phyloP scores from a whole-genome alignment of 2,797 vertebrate genomes.

The Aselliscus stoliczkanus region DNA sequence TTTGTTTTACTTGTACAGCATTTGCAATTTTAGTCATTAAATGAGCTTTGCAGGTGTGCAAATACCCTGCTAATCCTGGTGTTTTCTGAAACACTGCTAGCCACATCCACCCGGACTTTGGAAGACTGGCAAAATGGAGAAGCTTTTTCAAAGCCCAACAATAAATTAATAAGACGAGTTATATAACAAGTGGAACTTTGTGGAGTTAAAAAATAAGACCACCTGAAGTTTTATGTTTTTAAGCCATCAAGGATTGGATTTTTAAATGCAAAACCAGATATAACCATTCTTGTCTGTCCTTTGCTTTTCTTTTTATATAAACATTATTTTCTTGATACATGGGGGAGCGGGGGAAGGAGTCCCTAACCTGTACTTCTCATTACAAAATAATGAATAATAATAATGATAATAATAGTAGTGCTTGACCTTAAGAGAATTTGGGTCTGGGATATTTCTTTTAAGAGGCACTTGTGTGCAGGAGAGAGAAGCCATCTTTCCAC shows the following conservation, averaged over 20 bases:
- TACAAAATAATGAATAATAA: neutral
- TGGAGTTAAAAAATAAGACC: conserved; percentile 72
- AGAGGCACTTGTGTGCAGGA: neutral
- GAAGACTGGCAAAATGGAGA: conserved; percentile 68
- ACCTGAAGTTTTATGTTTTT: conserved; percentile 59
- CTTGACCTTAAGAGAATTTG: neutral
- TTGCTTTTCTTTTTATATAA: conserved; percentile 65
- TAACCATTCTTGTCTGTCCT: conserved; percentile 47
- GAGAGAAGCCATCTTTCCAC: neutral
- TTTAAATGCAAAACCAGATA: conserved; percentile 75
- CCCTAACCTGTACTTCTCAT: conserved; percentile 49
- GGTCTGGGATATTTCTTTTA: neutral
- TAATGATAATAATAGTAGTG: neutral
- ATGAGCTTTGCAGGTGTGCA: conserved; percentile 85
- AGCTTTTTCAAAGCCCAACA: conserved; percentile 60
- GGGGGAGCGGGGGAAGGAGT: neutral
- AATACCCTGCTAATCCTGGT: conserved; percentile 76
- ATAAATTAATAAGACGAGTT: conserved; percentile 75
- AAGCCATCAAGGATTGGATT: conserved; percentile 41
- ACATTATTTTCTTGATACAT: conserved; percentile 63
- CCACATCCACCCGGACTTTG: conserved; percentile 76
- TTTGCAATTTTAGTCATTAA: conserved; percentile 80
- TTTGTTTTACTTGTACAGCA: conserved; percentile 80
- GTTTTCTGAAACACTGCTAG: conserved; percentile 75
- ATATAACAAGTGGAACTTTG: conserved; percentile 71